phyloP scores from a whole-genome alignment of 2,797 vertebrate genomes.

The Coregonus sp. region DNA sequence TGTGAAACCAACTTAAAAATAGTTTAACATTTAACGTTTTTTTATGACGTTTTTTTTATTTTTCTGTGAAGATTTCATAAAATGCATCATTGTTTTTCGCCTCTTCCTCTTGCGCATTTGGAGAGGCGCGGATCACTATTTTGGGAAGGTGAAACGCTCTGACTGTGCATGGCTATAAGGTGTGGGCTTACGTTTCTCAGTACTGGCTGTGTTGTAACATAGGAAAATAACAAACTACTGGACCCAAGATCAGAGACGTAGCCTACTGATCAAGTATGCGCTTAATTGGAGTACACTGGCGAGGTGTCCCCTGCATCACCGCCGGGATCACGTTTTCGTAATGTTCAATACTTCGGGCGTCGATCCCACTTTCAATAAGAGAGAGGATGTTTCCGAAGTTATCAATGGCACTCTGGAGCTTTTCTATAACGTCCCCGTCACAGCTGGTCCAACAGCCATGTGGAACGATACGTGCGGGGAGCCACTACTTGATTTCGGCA shows the following conservation, averaged over 20 bases:
- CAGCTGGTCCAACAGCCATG: slow-evolving; percentile 62
- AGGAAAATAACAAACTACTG: slow-evolving; percentile 34
- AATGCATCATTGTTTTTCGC: neutral
- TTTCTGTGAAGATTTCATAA: neutral
- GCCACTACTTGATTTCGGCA: slow-evolving; percentile 70
- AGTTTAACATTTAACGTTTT: neutral
- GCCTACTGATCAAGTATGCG: slow-evolving; percentile 69
- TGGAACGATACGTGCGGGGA: slow-evolving; percentile 79
- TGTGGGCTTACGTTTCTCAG: slow-evolving; percentile 19
- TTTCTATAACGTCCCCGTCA: slow-evolving; percentile 58
- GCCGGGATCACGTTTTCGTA: slow-evolving; percentile 63
- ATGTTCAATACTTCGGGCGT: slow-evolving; percentile 80
- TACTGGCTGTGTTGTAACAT: slow-evolving; percentile 8
- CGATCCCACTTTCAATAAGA: slow-evolving; percentile 68
- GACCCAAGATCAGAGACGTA: slow-evolving; percentile 45
- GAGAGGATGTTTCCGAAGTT: slow-evolving; percentile 72
- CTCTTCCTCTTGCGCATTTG: neutral
- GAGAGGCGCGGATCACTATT: neutral
- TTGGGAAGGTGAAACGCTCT: slow-evolving; percentile 6
- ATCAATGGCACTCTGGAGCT: slow-evolving; percentile 73
- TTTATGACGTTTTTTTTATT: neutral
- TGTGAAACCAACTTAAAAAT: neutral
- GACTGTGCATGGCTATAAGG: slow-evolving; percentile 32
- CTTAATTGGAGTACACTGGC: slow-evolving; percentile 69
- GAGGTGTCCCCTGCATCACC: slow-evolving; percentile 68